A percentile compares a stretch with the other conserved stretches of the same genome.
Conservation (phyloP, 2,888 invertebrate species). For the Noctua pronuba region DNA sequence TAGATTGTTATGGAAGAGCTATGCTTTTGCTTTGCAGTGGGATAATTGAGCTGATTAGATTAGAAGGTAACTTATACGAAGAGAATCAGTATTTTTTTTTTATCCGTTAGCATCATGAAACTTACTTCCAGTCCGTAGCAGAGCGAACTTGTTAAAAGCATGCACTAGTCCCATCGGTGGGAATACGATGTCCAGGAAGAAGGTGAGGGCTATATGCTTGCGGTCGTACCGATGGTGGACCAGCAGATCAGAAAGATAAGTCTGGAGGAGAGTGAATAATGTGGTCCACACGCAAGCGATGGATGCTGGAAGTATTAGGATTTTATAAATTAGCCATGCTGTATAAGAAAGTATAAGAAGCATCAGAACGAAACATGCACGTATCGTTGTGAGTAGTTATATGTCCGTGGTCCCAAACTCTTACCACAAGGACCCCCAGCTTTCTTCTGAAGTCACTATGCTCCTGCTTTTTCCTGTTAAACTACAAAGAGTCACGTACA, state of each 20-base stretch:
- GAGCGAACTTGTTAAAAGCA: constrained; percentile 82
- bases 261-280: constrained; percentile 81
- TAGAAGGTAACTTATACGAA: not conserved
- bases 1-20: not conserved
- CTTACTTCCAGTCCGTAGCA: constrained; percentile 82
- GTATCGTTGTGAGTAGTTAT: not conserved
- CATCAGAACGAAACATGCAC: not conserved
- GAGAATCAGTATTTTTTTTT: not conserved
- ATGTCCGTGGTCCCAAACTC: not conserved
- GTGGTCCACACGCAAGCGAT: constrained; percentile 82
- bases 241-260: constrained; percentile 81
- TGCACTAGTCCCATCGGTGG: constrained; percentile 84
- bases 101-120: not conserved
- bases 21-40: not conserved
- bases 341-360: not conserved
- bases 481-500: not conserved
- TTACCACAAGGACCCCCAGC: not conserved
- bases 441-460: not conserved
- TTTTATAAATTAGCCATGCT: not conserved
- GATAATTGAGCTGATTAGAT: not conserved
- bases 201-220: constrained; percentile 70
- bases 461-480: not conserved
- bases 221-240: constrained; percentile 80
- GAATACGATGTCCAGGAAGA: constrained; percentile 76
- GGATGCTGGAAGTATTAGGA: constrained; percentile 69